These are phyloP conservation scores for Grallaria varia DNA, from an alignment of 2,113 vertebrate species.

Conservation along the genomic window DNA sequence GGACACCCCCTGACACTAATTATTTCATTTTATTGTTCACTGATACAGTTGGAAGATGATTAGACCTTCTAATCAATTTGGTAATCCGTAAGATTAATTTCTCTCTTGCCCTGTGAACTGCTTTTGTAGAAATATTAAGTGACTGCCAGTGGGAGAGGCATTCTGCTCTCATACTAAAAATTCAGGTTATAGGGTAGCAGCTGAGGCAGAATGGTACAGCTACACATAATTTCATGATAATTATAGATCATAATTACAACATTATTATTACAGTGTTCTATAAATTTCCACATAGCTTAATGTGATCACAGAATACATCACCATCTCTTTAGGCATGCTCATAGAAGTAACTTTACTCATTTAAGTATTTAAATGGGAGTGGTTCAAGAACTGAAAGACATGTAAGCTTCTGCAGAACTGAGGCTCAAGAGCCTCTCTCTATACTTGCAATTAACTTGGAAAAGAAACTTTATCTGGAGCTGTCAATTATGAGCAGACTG, in stretches of 20 bases:
- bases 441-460: neutral
- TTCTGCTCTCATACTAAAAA: constrained; percentile 3
- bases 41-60: neutral
- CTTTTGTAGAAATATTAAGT: constrained; percentile 57
- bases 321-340: neutral
- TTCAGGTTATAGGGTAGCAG: neutral
- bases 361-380: neutral
- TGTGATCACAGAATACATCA: neutral
- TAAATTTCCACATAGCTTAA: neutral
- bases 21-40: constrained; percentile 54
- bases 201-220: neutral
- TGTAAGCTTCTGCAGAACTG: neutral
- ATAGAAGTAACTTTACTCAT: neutral
- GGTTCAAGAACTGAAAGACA: neutral
- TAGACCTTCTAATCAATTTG: constrained; percentile 46
- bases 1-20: constrained; percentile 37
- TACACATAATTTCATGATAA: neutral
- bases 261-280: neutral
- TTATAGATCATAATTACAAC: neutral
- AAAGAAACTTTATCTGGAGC: neutral
- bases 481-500: neutral
- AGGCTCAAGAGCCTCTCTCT: neutral
- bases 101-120: neutral
- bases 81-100: constrained; percentile 55
- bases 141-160: neutral